phyloP scores from a whole-genome alignment of 2,888 invertebrate genomes.

The Cartodere bifasciata region DNA sequence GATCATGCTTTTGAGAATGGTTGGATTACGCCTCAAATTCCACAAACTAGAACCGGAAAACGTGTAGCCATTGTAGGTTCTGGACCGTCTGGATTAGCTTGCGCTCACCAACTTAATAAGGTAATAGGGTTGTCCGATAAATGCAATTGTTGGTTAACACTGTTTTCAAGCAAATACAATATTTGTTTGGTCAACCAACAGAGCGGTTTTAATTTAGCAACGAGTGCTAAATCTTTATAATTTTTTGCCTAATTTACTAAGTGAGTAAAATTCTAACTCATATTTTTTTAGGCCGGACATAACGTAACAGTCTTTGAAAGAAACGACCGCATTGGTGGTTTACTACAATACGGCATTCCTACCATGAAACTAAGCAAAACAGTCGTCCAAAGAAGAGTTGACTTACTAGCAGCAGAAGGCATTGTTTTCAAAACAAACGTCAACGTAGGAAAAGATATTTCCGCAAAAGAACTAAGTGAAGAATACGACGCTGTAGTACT shows the following conservation, averaged over 20 bases:
- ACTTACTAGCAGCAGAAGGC: constrained; percentile 80
- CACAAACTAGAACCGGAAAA: constrained; percentile 26
- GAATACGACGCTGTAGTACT: constrained; percentile 76
- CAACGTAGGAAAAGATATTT: constrained; percentile 83
- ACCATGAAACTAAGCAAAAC: constrained; percentile 96
- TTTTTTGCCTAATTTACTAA: no score
- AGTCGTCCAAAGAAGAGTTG: constrained; percentile 80
- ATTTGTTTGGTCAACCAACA: no score
- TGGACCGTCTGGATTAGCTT: constrained; percentile 84
- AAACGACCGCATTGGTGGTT: constrained; percentile 89
- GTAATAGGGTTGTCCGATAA: no score
- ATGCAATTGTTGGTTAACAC: no score
- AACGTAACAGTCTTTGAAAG: constrained; percentile 93
- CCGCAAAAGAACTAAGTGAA: constrained; percentile 53
- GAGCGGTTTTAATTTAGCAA: no score
- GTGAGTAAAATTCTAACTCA: no score
- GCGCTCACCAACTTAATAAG: constrained; percentile 95
- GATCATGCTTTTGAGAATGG: constrained; percentile 96
- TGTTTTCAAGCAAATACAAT: no score
- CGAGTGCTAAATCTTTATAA: no score
- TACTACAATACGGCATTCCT: constrained; percentile 96
- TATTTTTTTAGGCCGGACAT: constrained; percentile 94
- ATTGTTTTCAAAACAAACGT: constrained; percentile 72
- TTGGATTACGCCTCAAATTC: constrained; percentile 70
- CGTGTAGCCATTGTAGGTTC: constrained; percentile 18